Percentiles rank a stretch among this genome's conserved stretches.
phyloP scores from a whole-genome alignment of 2,797 vertebrate species.

The Galago senegalensis region DNA sequence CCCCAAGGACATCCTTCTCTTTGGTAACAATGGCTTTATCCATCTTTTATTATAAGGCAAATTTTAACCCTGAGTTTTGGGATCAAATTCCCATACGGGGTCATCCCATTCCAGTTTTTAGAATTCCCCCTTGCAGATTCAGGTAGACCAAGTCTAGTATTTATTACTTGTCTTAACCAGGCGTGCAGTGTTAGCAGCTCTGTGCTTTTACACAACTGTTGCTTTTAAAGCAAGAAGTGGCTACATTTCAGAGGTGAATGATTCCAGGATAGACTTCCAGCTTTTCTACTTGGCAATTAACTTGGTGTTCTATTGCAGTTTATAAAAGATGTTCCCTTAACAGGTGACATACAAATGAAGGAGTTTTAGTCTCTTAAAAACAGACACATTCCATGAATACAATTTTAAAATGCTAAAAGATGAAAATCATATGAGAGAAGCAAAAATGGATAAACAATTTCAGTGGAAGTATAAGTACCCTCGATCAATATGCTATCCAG shows the following conservation, averaged over 20 bases:
- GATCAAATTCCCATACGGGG: neutral
- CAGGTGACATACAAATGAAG: constrained; percentile 21
- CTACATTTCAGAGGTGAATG: constrained; percentile 59
- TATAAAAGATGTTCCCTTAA: neutral
- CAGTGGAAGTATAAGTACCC: neutral
- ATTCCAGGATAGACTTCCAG: constrained; percentile 6
- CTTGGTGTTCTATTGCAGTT: constrained; percentile 3
- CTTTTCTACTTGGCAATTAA: constrained; percentile 44
- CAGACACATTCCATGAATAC: neutral
- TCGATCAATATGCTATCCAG: neutral
- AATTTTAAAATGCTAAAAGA: neutral
- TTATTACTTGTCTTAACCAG: neutral
- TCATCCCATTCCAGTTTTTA: constrained; percentile 26
- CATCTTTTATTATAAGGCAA: constrained; percentile 29
- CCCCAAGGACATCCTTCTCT: neutral
- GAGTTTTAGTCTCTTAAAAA: constrained; percentile 48
- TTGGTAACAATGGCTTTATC: neutral
- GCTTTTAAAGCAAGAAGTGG: constrained; percentile 22
- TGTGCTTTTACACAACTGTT: constrained; percentile 40
- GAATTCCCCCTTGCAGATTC: neutral
- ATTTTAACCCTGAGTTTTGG: constrained; percentile 19
- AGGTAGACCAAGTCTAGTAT: neutral
- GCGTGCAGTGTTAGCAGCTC: neutral
- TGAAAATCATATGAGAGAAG: constrained; percentile 33
- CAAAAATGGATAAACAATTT: neutral